Base-by-base conservation (phyloP, 2,113 vertebrate genomes). In the Tragelaphus strepsiceros region DNA sequence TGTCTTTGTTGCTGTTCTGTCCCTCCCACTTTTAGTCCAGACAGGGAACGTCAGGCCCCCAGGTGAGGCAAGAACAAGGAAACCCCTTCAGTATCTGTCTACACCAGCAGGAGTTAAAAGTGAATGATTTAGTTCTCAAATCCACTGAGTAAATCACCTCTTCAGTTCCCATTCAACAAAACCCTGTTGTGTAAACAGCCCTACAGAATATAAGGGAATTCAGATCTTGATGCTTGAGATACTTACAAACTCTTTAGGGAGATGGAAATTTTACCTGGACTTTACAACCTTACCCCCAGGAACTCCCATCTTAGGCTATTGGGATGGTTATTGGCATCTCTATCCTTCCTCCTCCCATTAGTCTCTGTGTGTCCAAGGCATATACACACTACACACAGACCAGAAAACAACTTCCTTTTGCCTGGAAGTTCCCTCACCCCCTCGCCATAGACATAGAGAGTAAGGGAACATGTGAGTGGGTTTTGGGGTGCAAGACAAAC, bases 31-130 rank as follows among this genome's bases (percentile, higher is more conserved):
- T 62, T 7, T 2, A 17, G 71, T 86, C 17, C 13, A 28, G 43
- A 61, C 17, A 58, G 32, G 61, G 46, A 12, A 6, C 1, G 0
- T 7, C 3, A 53, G 43, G 7, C 35, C 39, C 11, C 12, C 10
- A 16, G 2, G 0, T 6, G 49, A 9, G 2, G 22, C 59, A 81
- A 84, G n/a, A 39, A 21, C 12, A 26, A 80, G 51, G 28, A 77
- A 39, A 54, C 8, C 88, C 39, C 77, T 58, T 19, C 15, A 26
- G 17, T 11, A 17, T 58, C 80, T 35, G 24, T 71, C 83, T 39
- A 1, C 28, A 22, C 49, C 13, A 35, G 53, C 78, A 28, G 58
- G 86, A 74, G 74, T 51, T 83, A n/a, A 35, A 28, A 32, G 11
- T 2, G 3, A n/a, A 30, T 7, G 43, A 39, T 51, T 54, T 24